Percentiles rank a stretch among this genome's conserved stretches.
Conservation (phyloP, 2,888 invertebrate species). For the Melieria omissa region DNA sequence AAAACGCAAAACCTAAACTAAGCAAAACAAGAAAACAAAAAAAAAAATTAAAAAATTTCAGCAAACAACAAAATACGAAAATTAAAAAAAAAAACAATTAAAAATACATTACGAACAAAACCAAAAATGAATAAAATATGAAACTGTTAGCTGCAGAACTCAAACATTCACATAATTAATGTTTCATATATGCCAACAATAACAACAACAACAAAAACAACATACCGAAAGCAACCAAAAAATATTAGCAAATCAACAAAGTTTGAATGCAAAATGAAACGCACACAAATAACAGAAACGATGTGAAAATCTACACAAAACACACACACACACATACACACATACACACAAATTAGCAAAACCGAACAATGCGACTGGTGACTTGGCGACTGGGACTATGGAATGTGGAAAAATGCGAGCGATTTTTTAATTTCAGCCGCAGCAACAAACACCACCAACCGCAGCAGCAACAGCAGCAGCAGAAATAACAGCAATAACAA, state of each 20-base stretch:
- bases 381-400: too few relatives aligned
- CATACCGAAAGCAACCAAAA: conserved; percentile 24
- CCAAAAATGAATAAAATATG: conserved; percentile 10
- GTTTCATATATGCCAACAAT: conserved; percentile 37
- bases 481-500: too few relatives aligned
- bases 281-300: conserved; percentile 10
- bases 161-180: neutral
- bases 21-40: conserved; percentile 41
- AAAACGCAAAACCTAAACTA: conserved; percentile 50
- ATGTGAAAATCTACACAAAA: conserved; percentile 5
- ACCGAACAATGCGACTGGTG: too few relatives aligned
- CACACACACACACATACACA: too few relatives aligned
- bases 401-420: too few relatives aligned
- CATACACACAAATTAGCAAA: too few relatives aligned
- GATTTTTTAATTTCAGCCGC: too few relatives aligned
- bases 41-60: conserved; percentile 34
- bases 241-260: conserved; percentile 8
- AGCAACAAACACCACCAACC: too few relatives aligned
- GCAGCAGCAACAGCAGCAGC: too few relatives aligned
- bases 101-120: conserved; percentile 18
- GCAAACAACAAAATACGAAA: conserved; percentile 24
- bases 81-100: conserved; percentile 29
- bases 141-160: too few relatives aligned
- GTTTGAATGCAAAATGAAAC: too few relatives aligned
- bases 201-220: too few relatives aligned